A percentile compares a stretch with the other conserved stretches of the same genome.
Evolutionary conservation across 2,113 vertebrate genomes (phyloP).

Genomic region (Gulo gulo): DNA sequence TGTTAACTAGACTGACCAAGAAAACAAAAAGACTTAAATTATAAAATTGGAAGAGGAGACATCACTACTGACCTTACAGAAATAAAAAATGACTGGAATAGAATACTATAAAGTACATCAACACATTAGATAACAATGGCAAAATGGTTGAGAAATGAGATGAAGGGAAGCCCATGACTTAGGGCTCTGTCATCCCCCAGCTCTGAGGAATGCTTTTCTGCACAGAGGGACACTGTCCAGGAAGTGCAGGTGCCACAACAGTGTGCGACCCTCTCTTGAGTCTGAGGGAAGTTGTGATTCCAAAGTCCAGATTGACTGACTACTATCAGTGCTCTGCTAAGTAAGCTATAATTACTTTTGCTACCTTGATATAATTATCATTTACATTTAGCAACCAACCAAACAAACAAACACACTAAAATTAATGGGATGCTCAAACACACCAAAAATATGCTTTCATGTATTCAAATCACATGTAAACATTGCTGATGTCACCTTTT

Average conservation of each 20-base stretch:
- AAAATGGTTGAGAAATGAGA: fast-evolving
- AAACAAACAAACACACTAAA: neutral
- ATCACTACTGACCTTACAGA: neutral
- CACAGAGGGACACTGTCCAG: too few relatives aligned
- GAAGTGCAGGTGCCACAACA: too few relatives aligned
- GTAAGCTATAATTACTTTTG: neutral
- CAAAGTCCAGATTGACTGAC: neutral
- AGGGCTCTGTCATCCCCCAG: neutral
- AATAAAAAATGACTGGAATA: neutral
- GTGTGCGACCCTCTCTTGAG: neutral
- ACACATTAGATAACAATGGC: fast-evolving
- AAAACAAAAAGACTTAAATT: neutral
- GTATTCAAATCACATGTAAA: neutral
- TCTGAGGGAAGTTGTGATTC: neutral
- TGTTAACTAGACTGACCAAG: neutral
- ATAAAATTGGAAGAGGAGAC: neutral
- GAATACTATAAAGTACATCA: fast-evolving
- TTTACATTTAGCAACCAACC: neutral
- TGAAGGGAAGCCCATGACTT: too few relatives aligned
- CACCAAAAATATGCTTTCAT: neutral
- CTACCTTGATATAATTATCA: neutral
- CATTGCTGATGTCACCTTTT: neutral
- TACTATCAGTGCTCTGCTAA: neutral
- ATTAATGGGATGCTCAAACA: neutral
- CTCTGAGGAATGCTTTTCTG: too few relatives aligned